Base-by-base conservation (phyloP, 2,113 vertebrate species). In the Poeciliopsis turrubarensis region DNA sequence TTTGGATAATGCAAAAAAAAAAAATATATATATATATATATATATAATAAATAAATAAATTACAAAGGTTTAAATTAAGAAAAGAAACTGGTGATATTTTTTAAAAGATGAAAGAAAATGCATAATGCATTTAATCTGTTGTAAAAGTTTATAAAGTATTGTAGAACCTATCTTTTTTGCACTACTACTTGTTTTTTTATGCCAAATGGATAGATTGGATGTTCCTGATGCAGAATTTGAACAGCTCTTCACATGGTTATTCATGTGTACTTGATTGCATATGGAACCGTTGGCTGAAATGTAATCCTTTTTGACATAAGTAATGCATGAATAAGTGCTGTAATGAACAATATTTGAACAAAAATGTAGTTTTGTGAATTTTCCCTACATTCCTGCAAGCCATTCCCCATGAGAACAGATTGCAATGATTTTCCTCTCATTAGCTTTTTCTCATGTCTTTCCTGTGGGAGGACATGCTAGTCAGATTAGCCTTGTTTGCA, bases 401-500 rank as follows among this genome's bases (percentile, higher is more conserved):
- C 30, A 27, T 76, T 78, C 57, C 79, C 26, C 1, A 67, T 37
- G 72, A 68, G 57, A 60, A 69, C 60, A 73, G 69, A 84, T 82
- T 68, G 74, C 65, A 70, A 79, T 60, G 68, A 85, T 87, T 73
- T 89, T 68, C 77, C 51, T 80, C 77, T 77, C n/a, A 67, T 84
- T 86, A 73, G 64, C 78, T 68, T 87, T 79, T 77, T 66, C 31
- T 17, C 78, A 80, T 69, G 78, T 74, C 31, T 78, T 80, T 89
- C 77, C 86, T 68, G 75, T 88, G 77, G 85, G 84, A 87, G 84
- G 80, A 85, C 73, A 80, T 81, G 60, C 44, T 10, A 72, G 41
- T 81, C 67, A 79, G 82, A 78, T 75, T 86, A 60, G 54, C 79
- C 83, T 88, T 80, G 86, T 88, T 89, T 87, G 87, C 87, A 92